These are phyloP conservation scores for Dissostichus mawsoni DNA, from an alignment of 2,113 vertebrate species.

Conservation along the genomic window DNA sequence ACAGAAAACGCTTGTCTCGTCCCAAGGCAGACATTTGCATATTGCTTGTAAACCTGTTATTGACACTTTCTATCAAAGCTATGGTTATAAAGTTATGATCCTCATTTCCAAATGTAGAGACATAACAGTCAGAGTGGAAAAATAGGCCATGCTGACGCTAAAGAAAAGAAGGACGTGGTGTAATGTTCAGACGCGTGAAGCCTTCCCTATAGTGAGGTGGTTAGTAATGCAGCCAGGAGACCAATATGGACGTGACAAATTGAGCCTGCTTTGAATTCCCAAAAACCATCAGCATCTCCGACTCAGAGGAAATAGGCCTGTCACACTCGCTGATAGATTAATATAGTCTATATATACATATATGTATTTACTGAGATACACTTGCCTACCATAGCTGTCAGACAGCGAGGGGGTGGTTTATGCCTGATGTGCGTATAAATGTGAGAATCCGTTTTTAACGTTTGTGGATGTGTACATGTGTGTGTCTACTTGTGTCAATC, in stretches of 20 bases:
- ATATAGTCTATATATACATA: conserved; percentile 60
- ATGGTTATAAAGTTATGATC: too few species aligned
- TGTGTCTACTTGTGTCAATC: too few species aligned
- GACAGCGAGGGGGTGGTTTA: neutral
- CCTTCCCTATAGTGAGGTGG: conserved; percentile 3
- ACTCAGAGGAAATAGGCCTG: conserved; percentile 68
- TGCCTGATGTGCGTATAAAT: neutral
- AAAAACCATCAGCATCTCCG: conserved; percentile 60
- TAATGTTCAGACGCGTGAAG: neutral
- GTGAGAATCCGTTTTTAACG: too few species aligned
- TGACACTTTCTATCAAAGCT: too few species aligned
- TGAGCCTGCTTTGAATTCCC: conserved; percentile 63
- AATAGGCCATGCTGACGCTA: neutral
- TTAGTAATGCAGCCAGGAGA: conserved; percentile 32
- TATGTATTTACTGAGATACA: conserved; percentile 61
- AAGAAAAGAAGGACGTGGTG: neutral
- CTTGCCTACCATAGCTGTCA: conserved; percentile 50
- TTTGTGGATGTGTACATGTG: too few species aligned
- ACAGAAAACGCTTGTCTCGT: too few species aligned
- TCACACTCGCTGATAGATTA: conserved; percentile 70
- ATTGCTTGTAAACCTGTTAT: too few species aligned
- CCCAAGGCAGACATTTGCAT: too few species aligned
- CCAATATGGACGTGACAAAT: conserved; percentile 56
- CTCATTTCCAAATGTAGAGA: neutral
- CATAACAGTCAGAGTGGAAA: neutral